Percentiles rank a stretch among this genome's conserved stretches.
Evolutionary conservation across 2,797 vertebrate species (phyloP).

Genomic region (Silurus aristotelis): DNA sequence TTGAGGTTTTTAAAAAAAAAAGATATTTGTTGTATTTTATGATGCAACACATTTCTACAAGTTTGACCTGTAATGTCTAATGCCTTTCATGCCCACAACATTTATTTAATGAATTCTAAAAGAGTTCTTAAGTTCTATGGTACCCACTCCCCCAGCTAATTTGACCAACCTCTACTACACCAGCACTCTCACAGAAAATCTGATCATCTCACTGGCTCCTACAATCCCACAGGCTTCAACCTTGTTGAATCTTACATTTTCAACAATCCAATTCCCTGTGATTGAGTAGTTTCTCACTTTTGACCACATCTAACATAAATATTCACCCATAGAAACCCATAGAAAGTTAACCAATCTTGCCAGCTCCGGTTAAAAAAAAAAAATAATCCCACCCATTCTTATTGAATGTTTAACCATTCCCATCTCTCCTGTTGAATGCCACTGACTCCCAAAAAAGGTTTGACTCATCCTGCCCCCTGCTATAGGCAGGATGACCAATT

Average conservation of each 20-base stretch:
- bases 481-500: background rate
- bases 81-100: background rate
- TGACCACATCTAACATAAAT: too few species aligned
- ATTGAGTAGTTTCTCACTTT: too few species aligned
- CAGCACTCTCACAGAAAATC: background rate
- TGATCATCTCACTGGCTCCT: background rate
- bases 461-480: background rate
- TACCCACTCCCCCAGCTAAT: background rate
- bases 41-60: background rate
- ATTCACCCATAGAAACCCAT: too few species aligned
- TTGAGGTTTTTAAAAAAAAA: background rate
- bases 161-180: background rate
- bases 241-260: too few species aligned
- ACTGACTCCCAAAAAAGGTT: background rate
- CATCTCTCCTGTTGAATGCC: too few species aligned
- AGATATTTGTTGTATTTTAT: background rate
- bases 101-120: background rate
- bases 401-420: background rate
- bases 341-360: background rate
- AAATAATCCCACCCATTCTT: background rate
- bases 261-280: too few species aligned
- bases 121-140: background rate
- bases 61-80: background rate
- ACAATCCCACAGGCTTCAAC: background rate
- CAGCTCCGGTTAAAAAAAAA: background rate